Evolutionary conservation across 2,113 vertebrate species (phyloP), one percentile per base, ranked within the genome.

Genomic region (Ascaphus truei): DNA sequence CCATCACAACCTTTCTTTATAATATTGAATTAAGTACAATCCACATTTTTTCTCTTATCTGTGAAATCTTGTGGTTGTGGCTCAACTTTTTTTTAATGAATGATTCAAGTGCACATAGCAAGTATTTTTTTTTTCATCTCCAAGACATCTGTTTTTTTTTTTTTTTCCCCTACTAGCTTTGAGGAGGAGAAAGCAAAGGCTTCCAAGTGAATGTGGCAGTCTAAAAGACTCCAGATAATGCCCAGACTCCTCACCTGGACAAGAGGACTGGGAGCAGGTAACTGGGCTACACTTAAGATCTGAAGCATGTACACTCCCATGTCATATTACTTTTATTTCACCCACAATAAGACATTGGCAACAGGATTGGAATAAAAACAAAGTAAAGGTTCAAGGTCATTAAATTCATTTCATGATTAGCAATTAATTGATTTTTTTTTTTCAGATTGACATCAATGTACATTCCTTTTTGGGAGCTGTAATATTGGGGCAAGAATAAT

Each of bases 21-120:
- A 89, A 88, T 89, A 92, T 88, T 89, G 84, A 90, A 86, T 91
- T 88, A 88, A 87, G 84, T 84, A 68, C 79, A 82, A 88, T 86
- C 82, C 77, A 71, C 76, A 84, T 81, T 88, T 89, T 84, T 76
- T 86, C 81, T 86, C 84, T 90, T 88, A 89, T 91, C 90, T 87
- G 80, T 83, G 86, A 88, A 86, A 89, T 90, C 90, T 89, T 88
- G 88, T 62, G 86, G 89, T 88, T 83, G 79, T 75, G 75, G 71
- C 73, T 84, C 85, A 85, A 85, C 81, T 89, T 84, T 80, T 87
- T 89, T 86, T 59, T 57, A 88, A 88, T 84, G 85, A 88, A 89
- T 88, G 85, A 89, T 86, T 83, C 79, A 86, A 90, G 84, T 82
- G 80, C 84, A 87, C 80, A 84, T 86, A 86, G 78, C 82, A 73